A percentile compares a stretch with the other conserved stretches of the same genome.
Evolutionary conservation across 2,888 invertebrate genomes (phyloP).

Genomic region (Tubulanus polymorphus): DNA sequence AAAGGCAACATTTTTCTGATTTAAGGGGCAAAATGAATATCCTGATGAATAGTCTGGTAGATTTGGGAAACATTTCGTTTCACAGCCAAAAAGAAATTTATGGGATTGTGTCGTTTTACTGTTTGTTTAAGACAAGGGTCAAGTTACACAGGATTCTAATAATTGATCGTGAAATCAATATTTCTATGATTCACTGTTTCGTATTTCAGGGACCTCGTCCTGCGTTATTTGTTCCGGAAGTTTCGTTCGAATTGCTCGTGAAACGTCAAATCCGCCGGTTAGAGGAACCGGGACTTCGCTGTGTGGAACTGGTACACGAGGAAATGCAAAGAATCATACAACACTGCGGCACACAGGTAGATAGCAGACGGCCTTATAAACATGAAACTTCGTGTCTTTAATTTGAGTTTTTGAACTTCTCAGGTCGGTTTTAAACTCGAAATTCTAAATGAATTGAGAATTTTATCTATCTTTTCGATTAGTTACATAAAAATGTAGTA

Average conservation of each 20-base stretch:
- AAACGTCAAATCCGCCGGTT: slow-evolving; percentile 94
- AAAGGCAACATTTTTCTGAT: not conserved
- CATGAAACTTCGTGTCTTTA: no score
- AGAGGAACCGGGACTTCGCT: slow-evolving; percentile 93
- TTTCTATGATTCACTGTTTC: no score
- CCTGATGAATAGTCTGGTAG: no score
- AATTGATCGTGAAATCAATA: no score
- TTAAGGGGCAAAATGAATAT: not conserved
- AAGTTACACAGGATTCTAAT: no score
- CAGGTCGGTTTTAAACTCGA: not conserved
- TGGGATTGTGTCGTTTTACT: not conserved
- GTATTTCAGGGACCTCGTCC: slow-evolving; percentile 57
- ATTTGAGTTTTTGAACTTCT: not conserved
- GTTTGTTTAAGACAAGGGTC: no score
- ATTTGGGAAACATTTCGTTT: not conserved
- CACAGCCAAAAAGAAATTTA: not conserved
- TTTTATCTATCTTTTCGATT: no score
- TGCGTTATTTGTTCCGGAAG: slow-evolving; percentile 62
- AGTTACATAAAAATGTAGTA: no score
- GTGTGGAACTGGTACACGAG: slow-evolving; percentile 84
- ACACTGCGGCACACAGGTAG: slow-evolving; percentile 89
- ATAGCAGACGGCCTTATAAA: no score
- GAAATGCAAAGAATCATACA: slow-evolving; percentile 99
- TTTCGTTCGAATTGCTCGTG: slow-evolving; percentile 95
- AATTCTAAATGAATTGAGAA: no score